Base-by-base conservation (phyloP, 1,140 invertebrate species). In the Catajapyx aquilonaris region DNA sequence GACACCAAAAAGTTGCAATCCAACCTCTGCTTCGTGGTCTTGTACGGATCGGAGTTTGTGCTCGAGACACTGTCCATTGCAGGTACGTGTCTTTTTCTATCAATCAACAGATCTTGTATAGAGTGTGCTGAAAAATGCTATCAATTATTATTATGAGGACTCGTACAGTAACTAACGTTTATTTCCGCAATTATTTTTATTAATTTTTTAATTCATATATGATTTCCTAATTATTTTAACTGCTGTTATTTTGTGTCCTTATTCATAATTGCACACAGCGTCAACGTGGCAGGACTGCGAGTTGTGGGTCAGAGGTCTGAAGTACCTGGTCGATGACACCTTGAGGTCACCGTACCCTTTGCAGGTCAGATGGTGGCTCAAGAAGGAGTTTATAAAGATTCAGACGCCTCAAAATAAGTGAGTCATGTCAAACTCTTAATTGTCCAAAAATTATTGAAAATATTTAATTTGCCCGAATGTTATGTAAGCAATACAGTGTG, bases 341-440 rank as follows among this genome's bases (percentile, higher is more conserved):
- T 60, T 75, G 19, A 68, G 59, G 44, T 68, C 79, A 10, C 68
- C 83, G 11, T 88, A 91, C 64, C 78, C 81, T 17, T 57, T 88
- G 22, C 77, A 86, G 61, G 73, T 93, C 10, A 83, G 93, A 60
- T 68, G 81, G 47, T 93, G 86, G 85, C 57, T 96, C 2, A 60
- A 85, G 33, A 86, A 84, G 53, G 86, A 94, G 55, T 94, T 93
- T 45, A 65, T 65, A 44, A 39, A 47, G 2, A 59, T 67, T 55
- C 59, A 60, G 40, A 64, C n/a, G n/a, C n/a, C n/a, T n/a, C n/a
- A n/a, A n/a, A n/a, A n/a, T n/a, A n/a, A n/a, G n/a, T n/a, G n/a
- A n/a, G n/a, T n/a, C n/a, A n/a, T n/a, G n/a, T n/a, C n/a, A n/a
- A n/a, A n/a, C n/a, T n/a, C n/a, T n/a, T n/a, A n/a, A n/a, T n/a